Percentiles rank a stretch among this genome's conserved stretches.
Conservation (phyloP, 2,797 vertebrate genomes). For the Carapus acus region DNA sequence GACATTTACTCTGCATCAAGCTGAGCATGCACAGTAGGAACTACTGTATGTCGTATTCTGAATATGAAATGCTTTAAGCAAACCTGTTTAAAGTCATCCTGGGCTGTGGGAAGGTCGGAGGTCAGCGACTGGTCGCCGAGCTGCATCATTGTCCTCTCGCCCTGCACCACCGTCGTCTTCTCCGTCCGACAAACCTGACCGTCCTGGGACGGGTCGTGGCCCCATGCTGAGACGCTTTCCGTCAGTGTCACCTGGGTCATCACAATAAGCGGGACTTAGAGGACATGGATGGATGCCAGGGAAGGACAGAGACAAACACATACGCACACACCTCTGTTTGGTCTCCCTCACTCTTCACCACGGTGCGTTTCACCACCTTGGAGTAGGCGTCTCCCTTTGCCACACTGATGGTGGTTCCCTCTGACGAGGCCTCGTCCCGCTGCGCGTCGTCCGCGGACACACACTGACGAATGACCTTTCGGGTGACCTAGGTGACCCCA, state of each 20-base stretch:
- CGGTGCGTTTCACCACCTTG: conserved; percentile 81
- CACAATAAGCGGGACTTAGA: conserved; percentile 1
- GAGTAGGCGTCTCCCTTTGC: conserved; percentile 77
- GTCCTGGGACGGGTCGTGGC: conserved; percentile 67
- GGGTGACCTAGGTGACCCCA: conserved; percentile 75
- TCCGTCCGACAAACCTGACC: conserved; percentile 76
- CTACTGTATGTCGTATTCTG: too few relatives aligned
- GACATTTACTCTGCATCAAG: background rate
- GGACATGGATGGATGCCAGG: too few relatives aligned
- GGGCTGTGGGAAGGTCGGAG: conserved; percentile 81
- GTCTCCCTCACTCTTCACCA: conserved; percentile 83
- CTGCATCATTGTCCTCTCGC: conserved; percentile 78
- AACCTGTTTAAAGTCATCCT: conserved; percentile 90
- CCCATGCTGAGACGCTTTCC: conserved; percentile 65
- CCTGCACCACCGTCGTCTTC: conserved; percentile 76
- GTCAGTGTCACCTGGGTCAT: conserved; percentile 78
- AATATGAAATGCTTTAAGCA: too few relatives aligned
- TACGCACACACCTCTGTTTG: conserved; percentile 82
- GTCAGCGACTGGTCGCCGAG: conserved; percentile 78
- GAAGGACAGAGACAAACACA: too few relatives aligned
- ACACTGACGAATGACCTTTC: conserved; percentile 81
- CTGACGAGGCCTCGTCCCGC: conserved; percentile 72
- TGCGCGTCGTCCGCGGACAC: conserved; percentile 77
- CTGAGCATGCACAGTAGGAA: background rate
- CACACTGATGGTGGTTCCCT: conserved; percentile 66